These are phyloP conservation scores for Leptobrachium ailaonicum DNA, from an alignment of 2,113 vertebrate species.

Conservation along the genomic window DNA sequence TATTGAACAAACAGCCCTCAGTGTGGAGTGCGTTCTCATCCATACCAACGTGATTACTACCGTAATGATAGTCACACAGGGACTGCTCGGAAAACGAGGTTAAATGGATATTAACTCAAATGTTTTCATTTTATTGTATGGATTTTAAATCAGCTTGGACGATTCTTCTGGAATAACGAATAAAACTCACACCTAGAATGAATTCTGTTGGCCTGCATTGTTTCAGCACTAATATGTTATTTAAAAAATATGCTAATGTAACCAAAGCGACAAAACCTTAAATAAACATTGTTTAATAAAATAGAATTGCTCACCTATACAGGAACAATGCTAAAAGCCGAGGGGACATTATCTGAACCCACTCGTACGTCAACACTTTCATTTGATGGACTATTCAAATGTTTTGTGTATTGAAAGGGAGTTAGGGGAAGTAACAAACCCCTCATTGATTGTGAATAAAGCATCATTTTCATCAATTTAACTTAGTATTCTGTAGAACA, in stretches of 20 bases:
- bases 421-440: no score
- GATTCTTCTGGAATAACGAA: background rate
- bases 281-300: background rate
- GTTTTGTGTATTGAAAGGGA: no score
- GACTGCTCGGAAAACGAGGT: background rate
- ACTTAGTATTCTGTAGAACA: no score
- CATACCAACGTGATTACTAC: slow-evolving; percentile 4
- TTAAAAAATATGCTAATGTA: background rate
- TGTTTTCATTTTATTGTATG: background rate
- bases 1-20: background rate
- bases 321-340: no score
- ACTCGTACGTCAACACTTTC: no score
- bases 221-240: background rate
- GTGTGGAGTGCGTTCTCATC: background rate
- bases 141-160: background rate
- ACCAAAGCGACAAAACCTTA: background rate
- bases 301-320: background rate
- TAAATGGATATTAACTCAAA: background rate
- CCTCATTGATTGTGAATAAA: no score
- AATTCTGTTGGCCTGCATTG: background rate
- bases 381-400: no score
- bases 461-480: no score
- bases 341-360: no score
- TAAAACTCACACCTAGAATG: background rate
- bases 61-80: background rate